Conservation (phyloP, 1,140 invertebrate species). For the Watersipora subatra region DNA sequence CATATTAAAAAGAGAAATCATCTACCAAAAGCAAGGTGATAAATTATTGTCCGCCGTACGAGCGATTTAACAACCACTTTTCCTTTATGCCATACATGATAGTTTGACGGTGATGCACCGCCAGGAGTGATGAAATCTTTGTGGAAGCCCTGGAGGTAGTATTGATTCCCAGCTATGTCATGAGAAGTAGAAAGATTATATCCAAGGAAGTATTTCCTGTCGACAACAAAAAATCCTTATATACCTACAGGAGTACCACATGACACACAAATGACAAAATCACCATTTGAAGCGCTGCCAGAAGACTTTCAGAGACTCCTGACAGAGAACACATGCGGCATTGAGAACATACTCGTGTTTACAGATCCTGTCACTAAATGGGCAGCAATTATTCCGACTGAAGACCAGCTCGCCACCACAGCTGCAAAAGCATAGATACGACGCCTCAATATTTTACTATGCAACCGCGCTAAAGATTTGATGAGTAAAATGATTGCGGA, state of each 20-base stretch:
- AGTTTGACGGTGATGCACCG: not conserved
- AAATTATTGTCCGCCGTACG: not conserved
- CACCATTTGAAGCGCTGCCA: not conserved
- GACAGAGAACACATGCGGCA: conserved; percentile 4
- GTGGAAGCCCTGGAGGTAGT: conserved; percentile 9
- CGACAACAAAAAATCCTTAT: conserved; percentile 9
- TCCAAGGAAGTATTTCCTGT: conserved; percentile 11
- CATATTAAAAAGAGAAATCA: too few species aligned
- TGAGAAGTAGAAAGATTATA: conserved; percentile 9
- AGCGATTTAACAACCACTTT: not conserved
- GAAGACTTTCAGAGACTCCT: conserved; percentile 10
- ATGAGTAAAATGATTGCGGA: not conserved
- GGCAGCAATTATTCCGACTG: conserved; percentile 9
- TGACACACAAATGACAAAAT: not conserved
- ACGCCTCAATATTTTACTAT: conserved; percentile 12
- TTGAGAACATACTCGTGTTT: conserved; percentile 14
- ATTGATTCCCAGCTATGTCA: conserved; percentile 11
- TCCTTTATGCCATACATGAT: conserved; percentile 9
- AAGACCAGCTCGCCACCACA: conserved; percentile 10
- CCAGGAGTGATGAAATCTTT: conserved; percentile 7
- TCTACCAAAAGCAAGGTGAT: not conserved
- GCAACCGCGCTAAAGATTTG: conserved; percentile 13
- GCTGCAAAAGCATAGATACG: conserved; percentile 12
- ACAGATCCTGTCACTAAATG: conserved; percentile 14
- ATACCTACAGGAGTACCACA: not conserved